Evolutionary conservation across 2,888 invertebrate species (phyloP), one percentile per base, ranked within the genome.

Genomic region (Tiliacea citrago): DNA sequence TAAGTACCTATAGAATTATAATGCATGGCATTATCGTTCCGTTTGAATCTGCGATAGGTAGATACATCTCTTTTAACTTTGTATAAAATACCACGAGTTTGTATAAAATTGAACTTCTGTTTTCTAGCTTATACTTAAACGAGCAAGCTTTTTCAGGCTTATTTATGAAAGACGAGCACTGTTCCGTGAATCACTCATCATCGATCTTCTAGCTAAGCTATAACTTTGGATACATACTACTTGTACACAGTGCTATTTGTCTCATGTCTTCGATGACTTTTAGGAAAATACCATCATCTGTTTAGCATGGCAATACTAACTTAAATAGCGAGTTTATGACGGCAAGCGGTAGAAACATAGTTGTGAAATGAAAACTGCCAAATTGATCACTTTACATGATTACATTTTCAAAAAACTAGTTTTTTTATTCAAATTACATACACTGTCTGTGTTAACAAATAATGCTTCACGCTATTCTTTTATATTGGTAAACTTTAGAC

Each of bases 311-410:
- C 62, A 66, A 79, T 49, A 79, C 24, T 55, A 53, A 47, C 18
- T 18, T 18, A 42, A 51, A 65, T 71, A 57, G 21, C 21, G 24
- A 60, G 49, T 49, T 51, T 21, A 47, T 29, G 13, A 39, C 13
- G 21, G 35, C 57, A 58, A 29, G 51, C 42, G 24, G 35, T 57
- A 82, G 73, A 42, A 68, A 55, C 60, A 63, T 78, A 63, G 70
- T 60, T 75, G 57, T 75, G 65, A 79, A 68, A 72, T 67, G n/a
- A 60, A 76, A 73, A 78, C 79, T 74, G 65, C 69, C 69, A 78
- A 75, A 75, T 60, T 58, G 29, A 71, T 74, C 47, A 67, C 49
- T 69, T 77, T 73, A 68, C 68, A 66, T 78, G 78, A 63, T 65
- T 65, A 71, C 51, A 77, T 72, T 47, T 51, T 47, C 39, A 65